Evolutionary conservation across 1,140 invertebrate species (phyloP).

Genomic region (Patella vulgata): DNA sequence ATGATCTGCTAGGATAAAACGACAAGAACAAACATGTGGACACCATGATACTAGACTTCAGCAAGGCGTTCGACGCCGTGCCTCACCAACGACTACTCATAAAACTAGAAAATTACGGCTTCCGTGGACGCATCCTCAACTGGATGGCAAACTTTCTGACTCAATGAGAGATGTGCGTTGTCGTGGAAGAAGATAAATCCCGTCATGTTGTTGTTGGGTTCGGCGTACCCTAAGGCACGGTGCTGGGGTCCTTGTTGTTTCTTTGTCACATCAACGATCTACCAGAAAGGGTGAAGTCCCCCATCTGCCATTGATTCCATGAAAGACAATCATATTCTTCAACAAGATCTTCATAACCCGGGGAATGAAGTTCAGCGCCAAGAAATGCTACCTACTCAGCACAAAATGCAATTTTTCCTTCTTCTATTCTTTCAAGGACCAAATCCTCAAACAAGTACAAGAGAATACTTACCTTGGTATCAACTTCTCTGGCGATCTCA

Average conservation of each 20-base stretch:
- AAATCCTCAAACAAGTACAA: background rate
- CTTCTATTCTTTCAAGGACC: background rate
- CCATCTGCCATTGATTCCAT: slow-evolving; percentile 11
- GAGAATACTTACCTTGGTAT: slow-evolving; percentile 23
- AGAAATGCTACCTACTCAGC: slow-evolving; percentile 27
- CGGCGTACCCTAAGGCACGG: slow-evolving; percentile 4
- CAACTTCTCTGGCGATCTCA: slow-evolving; percentile 10
- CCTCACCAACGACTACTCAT: slow-evolving; percentile 23
- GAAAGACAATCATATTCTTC: slow-evolving; percentile 1
- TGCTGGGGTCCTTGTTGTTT: slow-evolving; percentile 1
- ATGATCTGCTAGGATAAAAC: slow-evolving; percentile 3
- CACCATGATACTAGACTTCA: slow-evolving; percentile 32
- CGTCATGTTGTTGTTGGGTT: slow-evolving; percentile 6
- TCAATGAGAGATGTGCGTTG: slow-evolving; percentile 19
- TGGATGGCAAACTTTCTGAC: slow-evolving; percentile 32
- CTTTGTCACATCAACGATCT: slow-evolving; percentile 31
- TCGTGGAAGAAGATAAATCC: slow-evolving; percentile 18
- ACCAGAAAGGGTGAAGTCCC: slow-evolving; percentile 22
- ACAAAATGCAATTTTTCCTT: background rate
- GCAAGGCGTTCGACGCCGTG: too few species aligned
- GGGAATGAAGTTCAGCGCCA: slow-evolving; percentile 30
- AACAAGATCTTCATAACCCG: slow-evolving; percentile 21
- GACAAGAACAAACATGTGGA: slow-evolving; percentile 15
- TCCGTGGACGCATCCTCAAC: slow-evolving; percentile 17
- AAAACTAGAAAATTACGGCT: slow-evolving; percentile 32